Conservation (phyloP, 2,113 vertebrate species). For the Misgurnus anguillicaudatus region DNA sequence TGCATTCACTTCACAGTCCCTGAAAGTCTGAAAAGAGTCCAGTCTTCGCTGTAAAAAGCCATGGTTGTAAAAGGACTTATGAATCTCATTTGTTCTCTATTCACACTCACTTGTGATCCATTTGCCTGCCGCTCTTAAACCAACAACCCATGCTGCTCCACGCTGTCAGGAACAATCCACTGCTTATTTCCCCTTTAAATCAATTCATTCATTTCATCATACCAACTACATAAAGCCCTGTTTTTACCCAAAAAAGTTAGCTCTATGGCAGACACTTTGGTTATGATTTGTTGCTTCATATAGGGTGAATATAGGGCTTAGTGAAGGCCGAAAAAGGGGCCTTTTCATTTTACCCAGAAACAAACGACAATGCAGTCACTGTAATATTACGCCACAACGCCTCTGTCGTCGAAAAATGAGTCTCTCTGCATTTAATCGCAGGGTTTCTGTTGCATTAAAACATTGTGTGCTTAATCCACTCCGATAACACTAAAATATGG, state of each 20-base stretch:
- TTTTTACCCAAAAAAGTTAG: slow-evolving; percentile 11
- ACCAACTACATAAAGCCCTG: slow-evolving; percentile 1
- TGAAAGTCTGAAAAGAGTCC: slow-evolving; percentile 1
- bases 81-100: slow-evolving; percentile 34
- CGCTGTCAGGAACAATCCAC: slow-evolving; percentile 25
- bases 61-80: not conserved
- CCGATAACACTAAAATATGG: no score
- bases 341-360: slow-evolving; percentile 16
- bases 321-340: not conserved
- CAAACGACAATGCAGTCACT: slow-evolving; percentile 33
- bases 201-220: not conserved
- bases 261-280: not conserved
- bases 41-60: not conserved
- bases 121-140: slow-evolving; percentile 18
- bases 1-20: slow-evolving; percentile 2
- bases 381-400: not conserved
- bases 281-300: slow-evolving; percentile 8
- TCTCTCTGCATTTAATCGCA: slow-evolving; percentile 43
- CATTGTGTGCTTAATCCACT: slow-evolving; percentile 24
- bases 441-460: slow-evolving; percentile 23
- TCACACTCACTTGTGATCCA: not conserved
- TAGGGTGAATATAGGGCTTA: not conserved
- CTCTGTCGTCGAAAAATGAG: slow-evolving; percentile 9
- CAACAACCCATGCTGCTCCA: slow-evolving; percentile 10
- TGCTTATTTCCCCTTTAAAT: slow-evolving; percentile 25